phyloP scores from a whole-genome alignment of 2,888 invertebrate species.

The Phaonia tiefii region DNA sequence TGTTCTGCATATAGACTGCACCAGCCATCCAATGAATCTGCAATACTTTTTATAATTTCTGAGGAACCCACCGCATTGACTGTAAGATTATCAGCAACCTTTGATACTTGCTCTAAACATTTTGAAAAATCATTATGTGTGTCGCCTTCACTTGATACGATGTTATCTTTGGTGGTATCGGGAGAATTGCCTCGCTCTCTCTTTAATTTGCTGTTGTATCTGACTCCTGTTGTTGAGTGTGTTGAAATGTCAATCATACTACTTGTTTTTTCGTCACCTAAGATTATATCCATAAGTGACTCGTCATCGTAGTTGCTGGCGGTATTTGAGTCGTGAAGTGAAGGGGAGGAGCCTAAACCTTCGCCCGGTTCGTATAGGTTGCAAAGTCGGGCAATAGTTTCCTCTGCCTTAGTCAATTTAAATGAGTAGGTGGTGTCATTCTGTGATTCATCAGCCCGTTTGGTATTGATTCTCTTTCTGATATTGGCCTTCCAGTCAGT shows the following conservation, averaged over 20 bases:
- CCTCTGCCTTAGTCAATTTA: not conserved
- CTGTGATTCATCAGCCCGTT: not conserved
- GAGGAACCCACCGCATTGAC: not conserved
- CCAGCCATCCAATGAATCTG: not conserved
- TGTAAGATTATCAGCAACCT: not conserved
- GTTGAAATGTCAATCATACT: not conserved
- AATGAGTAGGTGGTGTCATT: not conserved
- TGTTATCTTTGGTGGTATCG: not conserved
- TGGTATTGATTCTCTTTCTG: not conserved
- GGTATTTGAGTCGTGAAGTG: not conserved
- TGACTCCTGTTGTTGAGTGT: not conserved
- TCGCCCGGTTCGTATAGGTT: not conserved
- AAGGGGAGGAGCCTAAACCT: no score
- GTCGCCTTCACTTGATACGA: not conserved
- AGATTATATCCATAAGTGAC: not conserved
- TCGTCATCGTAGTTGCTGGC: not conserved
- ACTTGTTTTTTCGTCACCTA: not conserved
- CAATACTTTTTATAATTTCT: not conserved
- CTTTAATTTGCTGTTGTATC: not conserved
- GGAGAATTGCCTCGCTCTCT: not conserved
- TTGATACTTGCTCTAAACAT: not conserved
- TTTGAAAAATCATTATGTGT: not conserved
- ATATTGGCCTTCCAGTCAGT: not conserved
- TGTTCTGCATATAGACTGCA: not conserved
- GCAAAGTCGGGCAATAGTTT: not conserved